Base-by-base conservation (phyloP, 2,113 vertebrate species). In the Chunga burmeisteri region DNA sequence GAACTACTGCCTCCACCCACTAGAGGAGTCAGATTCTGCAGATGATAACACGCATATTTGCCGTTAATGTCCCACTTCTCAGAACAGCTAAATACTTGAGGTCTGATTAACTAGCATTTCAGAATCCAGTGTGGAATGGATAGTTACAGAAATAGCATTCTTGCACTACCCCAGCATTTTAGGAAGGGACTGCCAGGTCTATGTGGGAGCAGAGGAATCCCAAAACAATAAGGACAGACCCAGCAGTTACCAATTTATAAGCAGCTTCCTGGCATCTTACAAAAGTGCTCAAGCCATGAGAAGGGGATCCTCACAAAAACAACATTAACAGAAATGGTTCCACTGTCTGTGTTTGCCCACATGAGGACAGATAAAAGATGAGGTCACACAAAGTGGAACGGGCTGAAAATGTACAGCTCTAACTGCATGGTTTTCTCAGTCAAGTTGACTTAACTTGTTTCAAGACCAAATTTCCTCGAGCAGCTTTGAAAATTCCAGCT, bases 61-160 rank as follows among this genome's bases (percentile, higher is more conserved):
- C 88, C 1, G 1, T 65, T 66, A 55, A 84, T 3, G 0, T 80
- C 42, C 81, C 58, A 22, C 74, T 97, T 94, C 95, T 95, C 95
- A 95, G 93, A 95, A 91, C 74, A 94, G 93, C 86, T 36, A 62
- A 82, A 97, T 97, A 59, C 74, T 96, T 97, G 97, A 96, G 97
- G 97, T 91, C 93, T 93, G 86, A 97, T 97, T 91, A 95, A 97
- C 96, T 77, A 95, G 58, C 87, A 91, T 58, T 95, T 97, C 96
- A 88, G 70, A 88, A 59, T 36, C 94, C 89, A 87, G 49, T 14
- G 70, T 86, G 96, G 96, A 93, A 87, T 19, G 36, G 62, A 53
- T 8, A 91, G 91, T 61, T 95, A 73, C 96, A 96, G 91, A 97
- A 97, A 97, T 97, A 97, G 96, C 84, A 66, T 85, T 91, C 73